Base-by-base conservation (phyloP, 2,113 vertebrate genomes). In the Sinocyclocheilus anophthalmus region DNA sequence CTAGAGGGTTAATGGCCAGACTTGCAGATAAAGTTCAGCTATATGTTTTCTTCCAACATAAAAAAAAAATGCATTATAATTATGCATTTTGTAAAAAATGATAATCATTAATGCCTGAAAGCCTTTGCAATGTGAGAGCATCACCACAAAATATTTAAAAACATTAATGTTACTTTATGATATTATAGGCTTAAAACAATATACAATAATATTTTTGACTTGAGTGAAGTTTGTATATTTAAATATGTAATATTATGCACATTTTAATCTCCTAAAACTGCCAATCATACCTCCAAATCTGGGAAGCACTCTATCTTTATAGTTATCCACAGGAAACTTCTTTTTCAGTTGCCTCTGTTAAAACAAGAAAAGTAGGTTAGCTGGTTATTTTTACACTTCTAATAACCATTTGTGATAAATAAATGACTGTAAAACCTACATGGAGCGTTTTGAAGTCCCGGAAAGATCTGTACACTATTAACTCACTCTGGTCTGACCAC, bases 401-500 rank as follows among this genome's bases (percentile, higher is more conserved):
- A 9, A n/a, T n/a, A 79, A 33, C 0, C 14, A 33, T 26, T 16
- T 13, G 10, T 22, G 2, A 13, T 26, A 30, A 70, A 11, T 42
- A 83, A 16, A 4, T 78, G 13, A 16, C 2, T 30, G 1, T 8
- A 59, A 55, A 80, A 91, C 96, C 96, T 92, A 98, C 97, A 0
- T 99, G 96, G 50, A 98, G 94, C 82, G 86, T 94, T 87, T 91
- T 96, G 87, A 99, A 99, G 13, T 98, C 95, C 3, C 92, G 85
- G 76, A 97, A 96, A 0, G 95, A 96, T 87, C 97, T 93, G 90
- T 96, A 96, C 53, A 97, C 90, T 0, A 97, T 94, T 18, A 96
- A 92, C 85, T 96, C 94, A 69, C 92, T 94, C 81, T 93, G 88
- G 33, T 99, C 97, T 0, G 97, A 98, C 97, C 97, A 99, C 8